phyloP scores from a whole-genome alignment of 2,113 vertebrate genomes.

The Natator depressus region DNA sequence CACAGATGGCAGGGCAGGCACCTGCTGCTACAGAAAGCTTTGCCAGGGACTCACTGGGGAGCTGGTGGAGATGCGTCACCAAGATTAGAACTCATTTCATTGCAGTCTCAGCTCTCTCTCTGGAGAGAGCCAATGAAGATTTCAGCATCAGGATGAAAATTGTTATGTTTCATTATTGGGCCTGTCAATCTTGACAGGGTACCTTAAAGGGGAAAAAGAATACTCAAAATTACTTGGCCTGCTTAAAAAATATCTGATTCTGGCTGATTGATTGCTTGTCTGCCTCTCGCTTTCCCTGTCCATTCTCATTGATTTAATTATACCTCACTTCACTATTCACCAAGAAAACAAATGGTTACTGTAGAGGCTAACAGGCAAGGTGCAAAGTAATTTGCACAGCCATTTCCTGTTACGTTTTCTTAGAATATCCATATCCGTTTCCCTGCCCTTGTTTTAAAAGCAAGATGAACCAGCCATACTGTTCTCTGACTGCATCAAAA shows the following conservation, averaged over 20 bases:
- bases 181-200: not conserved
- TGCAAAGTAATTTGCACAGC: slow-evolving; percentile 24
- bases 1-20: slow-evolving; percentile 67
- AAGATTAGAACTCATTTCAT: not conserved
- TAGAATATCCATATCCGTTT: slow-evolving; percentile 6
- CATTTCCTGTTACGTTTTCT: slow-evolving; percentile 28
- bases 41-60: slow-evolving; percentile 43
- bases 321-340: not conserved
- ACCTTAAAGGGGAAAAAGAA: rapidly evolving
- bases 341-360: slow-evolving; percentile 26
- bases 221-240: not conserved
- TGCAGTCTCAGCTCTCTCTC: not conserved
- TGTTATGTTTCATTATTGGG: not conserved
- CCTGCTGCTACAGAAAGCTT: slow-evolving; percentile 37
- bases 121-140: not conserved
- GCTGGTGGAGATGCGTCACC: slow-evolving; percentile 31
- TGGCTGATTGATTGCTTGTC: slow-evolving; percentile 26
- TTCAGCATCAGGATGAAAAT: not conserved
- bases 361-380: not conserved
- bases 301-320: slow-evolving; percentile 35
- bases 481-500: not conserved
- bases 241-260: not conserved
- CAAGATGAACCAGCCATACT: slow-evolving; percentile 5
- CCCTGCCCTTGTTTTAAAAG: slow-evolving; percentile 1
- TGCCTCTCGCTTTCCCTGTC: not conserved